Evolutionary conservation across 2,888 invertebrate genomes (phyloP).

Genomic region (Gymnocheta viridis): DNA sequence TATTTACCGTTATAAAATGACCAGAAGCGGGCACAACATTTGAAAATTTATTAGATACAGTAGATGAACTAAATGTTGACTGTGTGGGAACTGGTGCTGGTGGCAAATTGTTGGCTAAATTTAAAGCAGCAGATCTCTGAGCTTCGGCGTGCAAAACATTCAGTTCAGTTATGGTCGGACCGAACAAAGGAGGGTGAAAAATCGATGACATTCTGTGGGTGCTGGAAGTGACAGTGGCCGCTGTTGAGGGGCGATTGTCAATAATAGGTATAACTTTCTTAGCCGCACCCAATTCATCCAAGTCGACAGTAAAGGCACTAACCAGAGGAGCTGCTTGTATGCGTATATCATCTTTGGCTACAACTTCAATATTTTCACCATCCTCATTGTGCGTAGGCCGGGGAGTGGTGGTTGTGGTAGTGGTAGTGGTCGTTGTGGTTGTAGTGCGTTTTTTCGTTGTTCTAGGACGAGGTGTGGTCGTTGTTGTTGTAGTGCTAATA

Average conservation of each 20-base stretch:
- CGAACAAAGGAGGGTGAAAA: conserved; percentile 71
- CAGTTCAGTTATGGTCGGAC: conserved; percentile 79
- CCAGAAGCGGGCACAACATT: conserved; percentile 56
- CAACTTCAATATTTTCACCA: conserved; percentile 87
- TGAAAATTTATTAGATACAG: conserved; percentile 64
- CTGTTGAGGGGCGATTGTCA: conserved; percentile 76
- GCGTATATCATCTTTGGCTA: conserved; percentile 88
- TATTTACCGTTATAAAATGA: conserved; percentile 68
- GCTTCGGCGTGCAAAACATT: conserved; percentile 76
- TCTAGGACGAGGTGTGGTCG: conserved; percentile 81
- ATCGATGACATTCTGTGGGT: conserved; percentile 28
- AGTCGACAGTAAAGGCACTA: conserved; percentile 92
- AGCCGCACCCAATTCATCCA: conserved; percentile 90
- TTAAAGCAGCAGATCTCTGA: conserved; percentile 64
- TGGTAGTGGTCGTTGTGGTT: conserved; percentile 82
- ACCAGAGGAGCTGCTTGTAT: conserved; percentile 91
- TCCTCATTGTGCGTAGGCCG: conserved; percentile 87
- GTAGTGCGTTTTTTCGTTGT: conserved; percentile 83
- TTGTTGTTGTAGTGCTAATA: conserved; percentile 79
- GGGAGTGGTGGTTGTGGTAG: conserved; percentile 85
- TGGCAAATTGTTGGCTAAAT: conserved; percentile 47
- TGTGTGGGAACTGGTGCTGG: conserved; percentile 73
- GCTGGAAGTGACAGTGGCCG: conserved; percentile 5
- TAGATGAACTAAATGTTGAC: conserved; percentile 64
- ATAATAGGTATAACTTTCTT: conserved; percentile 90